Conservation (phyloP, 92 coral and sea anemone genomes). For the Epizoanthus ramosus region DNA sequence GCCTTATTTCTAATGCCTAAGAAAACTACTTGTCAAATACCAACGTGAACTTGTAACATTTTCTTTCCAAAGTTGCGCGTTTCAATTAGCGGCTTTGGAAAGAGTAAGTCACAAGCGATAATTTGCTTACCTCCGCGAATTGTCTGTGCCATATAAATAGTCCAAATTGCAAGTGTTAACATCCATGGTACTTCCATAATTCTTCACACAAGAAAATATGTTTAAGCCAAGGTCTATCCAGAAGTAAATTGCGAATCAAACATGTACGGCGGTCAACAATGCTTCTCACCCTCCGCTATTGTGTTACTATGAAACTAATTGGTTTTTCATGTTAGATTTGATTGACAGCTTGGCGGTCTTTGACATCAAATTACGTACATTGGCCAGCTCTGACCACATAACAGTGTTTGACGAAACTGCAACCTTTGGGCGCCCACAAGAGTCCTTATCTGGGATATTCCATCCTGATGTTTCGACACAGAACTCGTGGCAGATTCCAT, state of each 20-base stretch:
- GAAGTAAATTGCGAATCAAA: constrained; percentile 30
- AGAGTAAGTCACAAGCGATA: background rate
- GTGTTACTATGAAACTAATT: constrained; percentile 75
- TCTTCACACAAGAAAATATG: constrained; percentile 3
- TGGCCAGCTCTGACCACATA: background rate
- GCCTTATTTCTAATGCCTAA: constrained; percentile 43
- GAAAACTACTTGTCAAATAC: constrained; percentile 44
- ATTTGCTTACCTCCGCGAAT: constrained; percentile 12
- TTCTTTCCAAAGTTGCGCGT: background rate
- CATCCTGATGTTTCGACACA: constrained; percentile 1
- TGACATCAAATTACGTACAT: constrained; percentile 36
- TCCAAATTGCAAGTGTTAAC: background rate
- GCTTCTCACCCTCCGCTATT: constrained; percentile 55
- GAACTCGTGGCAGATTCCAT: background rate
- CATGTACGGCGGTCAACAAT: constrained; percentile 22
- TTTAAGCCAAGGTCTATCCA: constrained; percentile 4
- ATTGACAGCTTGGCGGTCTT: constrained; percentile 30
- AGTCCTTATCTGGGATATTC: constrained; percentile 24
- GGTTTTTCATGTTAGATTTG: constrained; percentile 37
- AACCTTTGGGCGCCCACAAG: constrained; percentile 21
- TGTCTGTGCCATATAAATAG: constrained; percentile 8
- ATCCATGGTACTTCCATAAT: constrained; percentile 25
- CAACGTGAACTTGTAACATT: constrained; percentile 7
- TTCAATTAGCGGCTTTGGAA: background rate
- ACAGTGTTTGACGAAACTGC: background rate